phyloP scores from a whole-genome alignment of 2,888 invertebrate species.

The Tetanocera ferruginea region DNA sequence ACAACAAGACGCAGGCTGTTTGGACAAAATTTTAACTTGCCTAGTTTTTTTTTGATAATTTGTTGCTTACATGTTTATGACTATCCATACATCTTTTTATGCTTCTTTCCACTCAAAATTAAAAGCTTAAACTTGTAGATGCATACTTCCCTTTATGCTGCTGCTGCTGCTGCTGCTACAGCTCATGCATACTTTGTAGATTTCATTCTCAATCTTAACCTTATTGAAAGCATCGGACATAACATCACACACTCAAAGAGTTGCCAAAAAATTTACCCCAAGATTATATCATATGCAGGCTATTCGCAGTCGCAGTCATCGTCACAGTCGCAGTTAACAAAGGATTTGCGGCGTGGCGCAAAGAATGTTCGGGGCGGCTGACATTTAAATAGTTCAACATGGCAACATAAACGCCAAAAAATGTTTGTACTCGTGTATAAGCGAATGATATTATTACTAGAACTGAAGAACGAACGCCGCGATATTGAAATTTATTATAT shows the following conservation, averaged over 20 bases:
- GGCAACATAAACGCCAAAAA: slow-evolving; percentile 40
- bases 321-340: slow-evolving; percentile 21
- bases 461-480: slow-evolving; percentile 40
- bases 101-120: slow-evolving; percentile 53
- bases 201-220: slow-evolving; percentile 41
- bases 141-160: neutral
- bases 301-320: neutral
- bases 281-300: slow-evolving; percentile 32
- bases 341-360: slow-evolving; percentile 30
- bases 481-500: slow-evolving; percentile 23
- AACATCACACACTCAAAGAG: slow-evolving; percentile 53
- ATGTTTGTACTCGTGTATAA: slow-evolving; percentile 25
- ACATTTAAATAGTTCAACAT: slow-evolving; percentile 37
- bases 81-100: neutral
- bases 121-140: slow-evolving; percentile 63
- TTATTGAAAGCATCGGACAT: slow-evolving; percentile 50
- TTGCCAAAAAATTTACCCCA: slow-evolving; percentile 56
- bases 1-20: neutral
- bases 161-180: slow-evolving; percentile 4
- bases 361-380: neutral
- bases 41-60: neutral
- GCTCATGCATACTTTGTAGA: slow-evolving; percentile 34
- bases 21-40: slow-evolving; percentile 8
- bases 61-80: slow-evolving; percentile 17
- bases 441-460: slow-evolving; percentile 42